Conservation (phyloP, 2,113 vertebrate genomes). For the Tachuris rubrigastra region DNA sequence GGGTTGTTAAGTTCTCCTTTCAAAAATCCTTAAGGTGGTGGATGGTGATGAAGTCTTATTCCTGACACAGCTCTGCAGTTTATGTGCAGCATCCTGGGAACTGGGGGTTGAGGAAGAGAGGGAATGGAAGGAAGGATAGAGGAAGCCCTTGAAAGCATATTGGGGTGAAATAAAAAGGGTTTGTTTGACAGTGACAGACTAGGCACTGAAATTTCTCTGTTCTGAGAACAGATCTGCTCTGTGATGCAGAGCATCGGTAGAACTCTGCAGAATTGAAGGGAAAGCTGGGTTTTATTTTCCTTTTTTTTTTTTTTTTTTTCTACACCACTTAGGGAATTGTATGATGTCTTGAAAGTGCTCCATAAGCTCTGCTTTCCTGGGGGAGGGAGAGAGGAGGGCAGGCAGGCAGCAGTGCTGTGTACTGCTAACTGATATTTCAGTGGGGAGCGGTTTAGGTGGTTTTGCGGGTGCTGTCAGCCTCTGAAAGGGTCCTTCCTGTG, state of each 20-base stretch:
- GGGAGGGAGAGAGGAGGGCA: not conserved
- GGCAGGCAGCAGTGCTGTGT: not conserved
- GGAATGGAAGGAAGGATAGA: not conserved
- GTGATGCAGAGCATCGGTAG: conserved; percentile 7
- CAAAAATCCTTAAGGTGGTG: not conserved
- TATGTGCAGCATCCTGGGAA: not conserved
- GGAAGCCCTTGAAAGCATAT: conserved; percentile 12
- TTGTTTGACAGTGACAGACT: conserved; percentile 39
- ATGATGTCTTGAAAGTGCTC: not conserved
- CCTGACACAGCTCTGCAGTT: not conserved
- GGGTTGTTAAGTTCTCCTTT: not conserved
- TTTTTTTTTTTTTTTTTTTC: not conserved
- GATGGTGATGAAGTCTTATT: not conserved
- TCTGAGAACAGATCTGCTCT: conserved; percentile 3
- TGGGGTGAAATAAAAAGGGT: conserved; percentile 29
- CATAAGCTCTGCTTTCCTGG: not conserved
- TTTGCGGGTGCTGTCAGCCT: conserved; percentile 4
- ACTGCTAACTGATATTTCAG: not conserved
- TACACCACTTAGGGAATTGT: not conserved
- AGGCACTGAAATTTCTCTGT: not conserved
- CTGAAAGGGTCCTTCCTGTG: not conserved
- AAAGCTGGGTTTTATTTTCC: not conserved
- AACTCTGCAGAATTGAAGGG: not conserved
- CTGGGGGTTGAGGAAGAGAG: not conserved
- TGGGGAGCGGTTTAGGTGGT: not conserved